Base-by-base conservation (phyloP, 2,888 invertebrate genomes). In the Pollenia amentaria region DNA sequence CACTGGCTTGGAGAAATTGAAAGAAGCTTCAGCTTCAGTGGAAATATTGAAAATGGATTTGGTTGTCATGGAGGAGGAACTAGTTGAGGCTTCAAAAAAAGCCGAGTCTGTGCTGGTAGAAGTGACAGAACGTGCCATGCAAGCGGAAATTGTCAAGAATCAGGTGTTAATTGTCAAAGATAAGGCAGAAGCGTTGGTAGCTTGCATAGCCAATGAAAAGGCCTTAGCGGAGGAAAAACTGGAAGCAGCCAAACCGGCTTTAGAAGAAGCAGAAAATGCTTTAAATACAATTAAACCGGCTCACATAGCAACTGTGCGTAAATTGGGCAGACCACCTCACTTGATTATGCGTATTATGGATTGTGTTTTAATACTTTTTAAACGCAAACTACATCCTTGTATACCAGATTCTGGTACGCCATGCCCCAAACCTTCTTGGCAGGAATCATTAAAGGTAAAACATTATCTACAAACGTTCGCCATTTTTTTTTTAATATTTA, bases 261-360 rank as follows among this genome's bases (percentile, higher is more conserved):
- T 99, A 44, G 98, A 98, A 93, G 98, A 98, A 94, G 99, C 99
- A 0, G 99, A 99, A 93, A 95, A 97, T 51, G 99, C 99, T 0
- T 94, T 99, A 21, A 98, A 98, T 91, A 99, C 99, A 0, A 99
- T 99, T 84, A 99, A 99, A 92, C 98, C 98, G 55, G 98, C 98
- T 6, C 98, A 99, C 92, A 99, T 99, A 92, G 96, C 98, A 2
- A 98, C 98, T 69, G 99, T 99, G 0, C 95, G 99, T 89, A 99
- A 99, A 93, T 94, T 99, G 77, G 99, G 98, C 10, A 95, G 99
- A 87, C 99, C 99, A 0, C 99, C 99, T 0, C 99, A 99, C 94
- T 94, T 99, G 11, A 99, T 99, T 91, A 97, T 99, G 99, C 95
- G 99, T 87, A 99, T 99, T 89, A 99, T 99, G 99, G 99, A 99